These are phyloP conservation scores for Leptocoma aspasia DNA, from an alignment of 2,113 vertebrate species.

Conservation along the genomic window DNA sequence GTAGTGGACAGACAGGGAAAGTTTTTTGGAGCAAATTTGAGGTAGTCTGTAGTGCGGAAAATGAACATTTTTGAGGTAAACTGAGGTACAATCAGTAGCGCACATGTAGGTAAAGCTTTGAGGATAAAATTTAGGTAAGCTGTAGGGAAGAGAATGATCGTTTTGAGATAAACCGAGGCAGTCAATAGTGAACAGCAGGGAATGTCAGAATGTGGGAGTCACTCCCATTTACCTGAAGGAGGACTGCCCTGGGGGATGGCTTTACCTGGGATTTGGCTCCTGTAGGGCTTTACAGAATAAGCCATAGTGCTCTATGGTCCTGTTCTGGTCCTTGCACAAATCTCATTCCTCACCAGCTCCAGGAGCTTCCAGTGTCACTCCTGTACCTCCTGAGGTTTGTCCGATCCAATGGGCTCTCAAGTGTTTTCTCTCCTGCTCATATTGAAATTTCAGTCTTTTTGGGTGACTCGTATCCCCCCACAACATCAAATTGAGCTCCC, in stretches of 20 bases:
- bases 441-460: not conserved
- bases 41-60: not conserved
- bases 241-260: too few species aligned
- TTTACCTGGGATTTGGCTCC: not conserved
- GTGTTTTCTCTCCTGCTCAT: not conserved
- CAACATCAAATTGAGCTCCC: not conserved
- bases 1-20: not conserved
- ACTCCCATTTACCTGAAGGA: not conserved
- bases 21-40: rapidly evolving
- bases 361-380: not conserved
- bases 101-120: not conserved
- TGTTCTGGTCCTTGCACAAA: not conserved
- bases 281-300: not conserved
- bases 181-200: too few species aligned
- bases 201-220: not conserved
- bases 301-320: rapidly evolving
- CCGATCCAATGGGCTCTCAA: not conserved
- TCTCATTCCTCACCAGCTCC: not conserved
- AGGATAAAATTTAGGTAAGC: not conserved
- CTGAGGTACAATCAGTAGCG: too few species aligned
- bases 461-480: rapidly evolving
- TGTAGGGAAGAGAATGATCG: too few species aligned
- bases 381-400: not conserved
- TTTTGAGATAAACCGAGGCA: not conserved
- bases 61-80: not conserved